These are phyloP conservation scores for Acleris laterana DNA, from an alignment of 2,888 invertebrate species.

Conservation along the genomic window DNA sequence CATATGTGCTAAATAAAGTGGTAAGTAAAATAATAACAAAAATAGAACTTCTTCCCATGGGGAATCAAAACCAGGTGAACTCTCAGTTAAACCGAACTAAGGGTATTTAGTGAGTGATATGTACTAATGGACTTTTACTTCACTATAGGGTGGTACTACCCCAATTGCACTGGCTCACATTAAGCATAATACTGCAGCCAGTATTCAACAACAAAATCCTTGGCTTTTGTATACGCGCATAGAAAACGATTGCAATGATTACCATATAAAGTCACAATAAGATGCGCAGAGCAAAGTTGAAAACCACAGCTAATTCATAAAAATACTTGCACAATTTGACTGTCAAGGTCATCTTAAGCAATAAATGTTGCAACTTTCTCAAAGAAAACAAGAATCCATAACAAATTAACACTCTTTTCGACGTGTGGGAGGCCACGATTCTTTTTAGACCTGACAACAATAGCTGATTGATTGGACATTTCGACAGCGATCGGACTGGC, in stretches of 20 bases:
- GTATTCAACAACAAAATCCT: constrained; percentile 11
- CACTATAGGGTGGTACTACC: no score
- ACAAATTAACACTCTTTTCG: constrained; percentile 30
- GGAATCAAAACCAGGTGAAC: no score
- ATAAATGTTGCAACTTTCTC: constrained; percentile 34
- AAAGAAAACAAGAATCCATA: constrained; percentile 28
- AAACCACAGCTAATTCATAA: constrained; percentile 25
- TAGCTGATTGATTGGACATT: constrained; percentile 34
- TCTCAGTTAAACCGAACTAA: no score
- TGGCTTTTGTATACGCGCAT: constrained; percentile 19
- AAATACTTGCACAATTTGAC: constrained; percentile 29
- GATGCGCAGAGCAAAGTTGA: constrained; percentile 10
- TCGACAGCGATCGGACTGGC: constrained; percentile 12
- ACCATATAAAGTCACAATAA: constrained; percentile 6
- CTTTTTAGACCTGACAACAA: constrained; percentile 29
- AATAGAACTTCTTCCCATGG: no score
- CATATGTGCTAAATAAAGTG: no score
- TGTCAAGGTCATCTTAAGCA: constrained; percentile 25
- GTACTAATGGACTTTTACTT: no score
- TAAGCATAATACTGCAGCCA: no score
- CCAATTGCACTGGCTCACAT: no score
- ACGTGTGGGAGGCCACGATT: constrained; percentile 18
- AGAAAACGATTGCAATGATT: constrained; percentile 23
- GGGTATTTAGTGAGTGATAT: no score
- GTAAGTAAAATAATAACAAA: no score